Base-by-base conservation (phyloP, 1,140 invertebrate species). In the Homarus americanus region DNA sequence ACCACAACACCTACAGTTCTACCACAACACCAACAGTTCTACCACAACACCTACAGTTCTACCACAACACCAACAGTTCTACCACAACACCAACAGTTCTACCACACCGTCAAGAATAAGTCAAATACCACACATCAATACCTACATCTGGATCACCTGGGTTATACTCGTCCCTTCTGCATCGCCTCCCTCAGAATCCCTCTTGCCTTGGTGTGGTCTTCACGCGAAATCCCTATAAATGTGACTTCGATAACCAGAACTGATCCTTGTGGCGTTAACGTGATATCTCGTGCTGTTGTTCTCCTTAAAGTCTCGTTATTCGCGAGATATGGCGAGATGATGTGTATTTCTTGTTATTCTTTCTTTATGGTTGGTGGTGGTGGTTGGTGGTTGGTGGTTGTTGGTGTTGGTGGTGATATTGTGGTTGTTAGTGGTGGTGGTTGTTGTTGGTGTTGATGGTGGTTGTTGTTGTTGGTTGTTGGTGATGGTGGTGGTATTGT, bases 191-290 rank as follows among this genome's bases (percentile, higher is more conserved):
- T 32, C 41, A 63, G 79, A 82, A 82, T 82, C 79, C 79, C 49
- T 82, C 79, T 82, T 63, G 79, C 49, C 32, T 24, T 82, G 79
- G 34, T 63, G 78, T 20, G 12, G 75, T 78, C 58, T 53, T 58
- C 49, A 4, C 4, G n/a, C 79, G 36, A 82, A 82, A 82, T 82
- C 79, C 58, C 79, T 36, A 49, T 63, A 63, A 82, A 82, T 82
- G 49, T 34, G 49, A 17, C 79, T 82, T 82, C 79, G 79, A 82
- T 82, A 82, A 53, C 79, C 17, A 2, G 24, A 20, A 28, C 38
- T 32, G 79, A 63, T 82, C 79, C 79, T 28, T 32, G n/a, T n/a
- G 32, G 3, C 38, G 49, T 63, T 82, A 53, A 82, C 79, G 32
- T 53, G 49, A 82, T 49, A 82, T 82, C 17, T 36, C 63, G 63